Evolutionary conservation across 92 coral and sea anemone species (phyloP), one percentile per base, ranked within the genome.

Genomic region (Anthopleura xanthogrammica): DNA sequence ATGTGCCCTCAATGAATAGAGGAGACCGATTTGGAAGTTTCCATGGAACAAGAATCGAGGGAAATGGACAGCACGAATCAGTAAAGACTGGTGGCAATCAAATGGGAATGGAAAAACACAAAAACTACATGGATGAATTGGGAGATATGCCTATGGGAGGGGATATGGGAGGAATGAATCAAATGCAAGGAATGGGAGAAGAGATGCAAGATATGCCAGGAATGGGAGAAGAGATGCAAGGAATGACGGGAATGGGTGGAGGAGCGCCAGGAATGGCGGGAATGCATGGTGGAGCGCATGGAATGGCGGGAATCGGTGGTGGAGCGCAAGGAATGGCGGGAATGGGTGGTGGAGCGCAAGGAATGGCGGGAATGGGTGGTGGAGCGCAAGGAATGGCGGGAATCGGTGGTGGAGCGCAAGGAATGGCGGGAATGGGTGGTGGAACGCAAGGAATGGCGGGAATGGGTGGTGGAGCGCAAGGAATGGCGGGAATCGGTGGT

Each of bases 201-300:
- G 17, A 64, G 12, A 58, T 77, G 80, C 52, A 12, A 75, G 87
- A 58, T 52, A 77, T 56, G 81, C 76, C 36, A 48, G 82, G 79
- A 62, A 84, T 77, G 60, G 56, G 41, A 4, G 82, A 68, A 76
- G 86, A 81, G 10, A 76, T 50, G 80, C 52, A 12, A 75, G 87
- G 62, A 19, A 77, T 56, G 81, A 64, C 36, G n/a, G 82, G 79
- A 62, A 77, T 77, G 77, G 56, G 60, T 7, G 82, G 80, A 76
- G 86, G 86, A 24, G 55, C 24, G 68, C 60, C 8, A 72, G 85
- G 85, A 2, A 83, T 75, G 86, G 16, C 2, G 4, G 82, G 82
- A 22, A 78, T 68, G 74, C 46, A 23, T 10, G 72, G 82, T 56
- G 71, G 82, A 23, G 42, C 55, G 82, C 48, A 17, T 39, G 82